phyloP scores from a whole-genome alignment of 2,113 vertebrate genomes.

The Apodemus sylvaticus region DNA sequence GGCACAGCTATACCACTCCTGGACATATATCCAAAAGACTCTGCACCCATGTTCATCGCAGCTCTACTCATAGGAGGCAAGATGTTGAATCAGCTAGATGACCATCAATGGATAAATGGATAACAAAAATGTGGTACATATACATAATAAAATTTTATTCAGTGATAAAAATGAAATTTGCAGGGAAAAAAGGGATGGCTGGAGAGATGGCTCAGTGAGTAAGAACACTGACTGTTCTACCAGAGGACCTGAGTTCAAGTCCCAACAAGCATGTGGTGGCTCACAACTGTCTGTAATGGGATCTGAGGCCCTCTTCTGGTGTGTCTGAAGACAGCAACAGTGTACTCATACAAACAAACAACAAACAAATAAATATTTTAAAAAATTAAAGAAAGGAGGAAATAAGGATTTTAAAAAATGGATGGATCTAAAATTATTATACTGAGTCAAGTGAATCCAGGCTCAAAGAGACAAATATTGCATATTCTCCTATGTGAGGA shows the following conservation, averaged over 20 bases:
- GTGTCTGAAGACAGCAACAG: too few species aligned
- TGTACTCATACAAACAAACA: too few species aligned
- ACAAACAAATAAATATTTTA: too few species aligned
- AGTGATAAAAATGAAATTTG: not conserved
- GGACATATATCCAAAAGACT: not conserved
- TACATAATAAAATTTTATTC: not conserved
- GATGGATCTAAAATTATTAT: not conserved
- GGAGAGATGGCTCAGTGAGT: too few species aligned
- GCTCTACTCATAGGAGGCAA: too few species aligned
- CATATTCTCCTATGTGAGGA: not conserved
- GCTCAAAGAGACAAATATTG: not conserved
- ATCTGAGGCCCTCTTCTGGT: too few species aligned
- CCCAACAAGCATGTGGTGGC: too few species aligned
- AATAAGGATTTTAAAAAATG: too few species aligned
- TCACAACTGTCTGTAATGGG: too few species aligned
- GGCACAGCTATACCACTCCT: not conserved
- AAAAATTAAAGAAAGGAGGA: too few species aligned
- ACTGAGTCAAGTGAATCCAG: not conserved
- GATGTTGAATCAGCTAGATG: not conserved
- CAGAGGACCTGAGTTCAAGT: too few species aligned
- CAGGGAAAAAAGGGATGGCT: not conserved
- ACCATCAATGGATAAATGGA: not conserved
- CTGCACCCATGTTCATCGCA: not conserved
- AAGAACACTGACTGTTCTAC: too few species aligned
- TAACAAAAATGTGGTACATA: not conserved